Conservation (phyloP, 1,140 invertebrate genomes). For the Papilio xuthus region DNA sequence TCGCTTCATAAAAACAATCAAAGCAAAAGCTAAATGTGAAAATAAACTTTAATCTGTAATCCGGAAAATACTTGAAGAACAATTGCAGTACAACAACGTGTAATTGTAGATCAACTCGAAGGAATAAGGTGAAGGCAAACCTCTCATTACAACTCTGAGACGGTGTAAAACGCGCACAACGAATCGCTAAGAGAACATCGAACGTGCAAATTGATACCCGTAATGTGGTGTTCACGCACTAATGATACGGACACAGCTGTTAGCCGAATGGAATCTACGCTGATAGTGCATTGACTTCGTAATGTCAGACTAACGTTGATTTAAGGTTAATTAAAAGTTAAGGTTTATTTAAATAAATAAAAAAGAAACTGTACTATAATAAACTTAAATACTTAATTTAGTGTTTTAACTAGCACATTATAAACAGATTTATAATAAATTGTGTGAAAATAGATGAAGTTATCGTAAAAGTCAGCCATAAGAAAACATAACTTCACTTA, state of each 20-base stretch:
- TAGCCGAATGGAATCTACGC: slow-evolving; percentile 14
- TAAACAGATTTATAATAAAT: background rate
- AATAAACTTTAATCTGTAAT: slow-evolving; percentile 21
- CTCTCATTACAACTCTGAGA: slow-evolving; percentile 49
- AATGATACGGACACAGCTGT: slow-evolving; percentile 26
- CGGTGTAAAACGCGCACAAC: slow-evolving; percentile 55
- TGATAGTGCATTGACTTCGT: background rate
- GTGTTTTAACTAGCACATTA: background rate
- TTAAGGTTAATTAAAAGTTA: background rate
- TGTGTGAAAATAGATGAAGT: background rate
- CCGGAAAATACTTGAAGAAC: slow-evolving; percentile 44
- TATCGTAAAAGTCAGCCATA: slow-evolving; percentile 1
- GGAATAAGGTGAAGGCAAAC: slow-evolving; percentile 40
- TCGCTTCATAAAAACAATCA: background rate
- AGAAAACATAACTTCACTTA: background rate
- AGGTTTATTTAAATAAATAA: background rate
- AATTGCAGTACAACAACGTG: slow-evolving; percentile 50
- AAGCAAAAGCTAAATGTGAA: background rate
- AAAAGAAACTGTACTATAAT: background rate
- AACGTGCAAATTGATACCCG: slow-evolving; percentile 37
- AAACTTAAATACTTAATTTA: background rate
- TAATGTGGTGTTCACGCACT: slow-evolving; percentile 22
- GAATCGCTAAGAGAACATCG: slow-evolving; percentile 54
- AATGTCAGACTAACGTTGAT: background rate
- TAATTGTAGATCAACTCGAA: slow-evolving; percentile 41